A percentile compares a stretch with the other conserved stretches of the same genome.
Evolutionary conservation across 2,888 invertebrate genomes (phyloP).

Genomic region (Unio pictorum): DNA sequence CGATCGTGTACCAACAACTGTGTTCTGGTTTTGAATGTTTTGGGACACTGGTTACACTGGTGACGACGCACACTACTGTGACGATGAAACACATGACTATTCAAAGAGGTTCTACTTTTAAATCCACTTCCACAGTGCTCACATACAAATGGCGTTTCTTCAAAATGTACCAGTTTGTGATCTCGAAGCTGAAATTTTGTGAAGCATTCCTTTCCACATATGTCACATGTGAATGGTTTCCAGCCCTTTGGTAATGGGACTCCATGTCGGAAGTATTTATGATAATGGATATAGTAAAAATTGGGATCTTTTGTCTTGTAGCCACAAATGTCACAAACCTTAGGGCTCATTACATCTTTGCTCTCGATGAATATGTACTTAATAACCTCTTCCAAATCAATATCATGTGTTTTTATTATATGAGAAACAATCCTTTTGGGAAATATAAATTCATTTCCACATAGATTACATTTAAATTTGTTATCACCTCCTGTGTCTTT

Average conservation of each 20-base stretch:
- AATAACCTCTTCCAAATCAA: conserved; percentile 37
- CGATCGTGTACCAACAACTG: conserved; percentile 57
- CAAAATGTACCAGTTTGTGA: conserved; percentile 55
- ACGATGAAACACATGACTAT: conserved; percentile 60
- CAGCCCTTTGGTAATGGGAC: conserved; percentile 59
- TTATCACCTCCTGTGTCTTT: conserved; percentile 23
- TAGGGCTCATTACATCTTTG: conserved; percentile 21
- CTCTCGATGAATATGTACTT: conserved; percentile 37
- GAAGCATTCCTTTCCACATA: conserved; percentile 61
- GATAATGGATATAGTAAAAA: conserved; percentile 60
- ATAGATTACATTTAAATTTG: conserved; percentile 45
- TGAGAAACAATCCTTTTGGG: conserved; percentile 54
- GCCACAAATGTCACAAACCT: conserved; percentile 62
- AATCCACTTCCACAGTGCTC: conserved; percentile 60
- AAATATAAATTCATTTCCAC: conserved; percentile 53
- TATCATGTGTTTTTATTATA: conserved; percentile 50
- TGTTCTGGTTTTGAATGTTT: conserved; percentile 58
- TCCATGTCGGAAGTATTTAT: conserved; percentile 61
- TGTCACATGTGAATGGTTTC: conserved; percentile 56
- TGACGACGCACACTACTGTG: conserved; percentile 52
- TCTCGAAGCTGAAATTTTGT: conserved; percentile 60
- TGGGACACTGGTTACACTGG: conserved; percentile 51
- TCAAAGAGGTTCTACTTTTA: conserved; percentile 51
- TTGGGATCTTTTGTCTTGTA: conserved; percentile 55
- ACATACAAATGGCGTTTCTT: conserved; percentile 57